These are phyloP conservation scores for Poeciliopsis turrubarensis DNA, from an alignment of 2,113 vertebrate species.

Conservation along the genomic window DNA sequence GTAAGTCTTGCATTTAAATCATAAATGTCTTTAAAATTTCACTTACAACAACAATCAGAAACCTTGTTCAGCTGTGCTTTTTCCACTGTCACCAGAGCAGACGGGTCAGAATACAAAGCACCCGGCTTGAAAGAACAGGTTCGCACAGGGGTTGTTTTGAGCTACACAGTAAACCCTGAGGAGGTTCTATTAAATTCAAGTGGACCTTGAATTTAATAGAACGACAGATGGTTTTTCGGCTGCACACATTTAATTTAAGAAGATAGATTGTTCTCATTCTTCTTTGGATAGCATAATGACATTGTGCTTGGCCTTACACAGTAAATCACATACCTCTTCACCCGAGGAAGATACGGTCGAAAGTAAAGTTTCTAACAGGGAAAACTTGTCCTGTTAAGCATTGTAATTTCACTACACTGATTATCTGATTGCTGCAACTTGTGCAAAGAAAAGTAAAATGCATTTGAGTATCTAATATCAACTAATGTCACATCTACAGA, in stretches of 20 bases:
- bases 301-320: conserved; percentile 34
- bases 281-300: conserved; percentile 31
- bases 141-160: conserved; percentile 17
- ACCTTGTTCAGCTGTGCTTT: background rate
- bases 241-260: conserved; percentile 14
- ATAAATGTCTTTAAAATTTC: no score
- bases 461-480: no score
- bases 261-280: background rate
- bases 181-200: background rate
- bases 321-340: conserved; percentile 4
- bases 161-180: conserved; percentile 3
- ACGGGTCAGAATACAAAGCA: background rate
- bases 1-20: no score
- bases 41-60: background rate
- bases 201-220: conserved; percentile 5
- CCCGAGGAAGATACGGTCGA: background rate
- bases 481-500: no score
- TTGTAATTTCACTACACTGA: background rate
- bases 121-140: conserved; percentile 1
- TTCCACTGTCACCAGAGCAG: background rate
- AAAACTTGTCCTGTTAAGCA: background rate
- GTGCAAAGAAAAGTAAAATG: background rate
- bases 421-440: background rate
- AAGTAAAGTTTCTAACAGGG: background rate
- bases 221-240: conserved; percentile 16